phyloP scores from a whole-genome alignment of 2,797 vertebrate species.

The Sebastes flavidus region DNA sequence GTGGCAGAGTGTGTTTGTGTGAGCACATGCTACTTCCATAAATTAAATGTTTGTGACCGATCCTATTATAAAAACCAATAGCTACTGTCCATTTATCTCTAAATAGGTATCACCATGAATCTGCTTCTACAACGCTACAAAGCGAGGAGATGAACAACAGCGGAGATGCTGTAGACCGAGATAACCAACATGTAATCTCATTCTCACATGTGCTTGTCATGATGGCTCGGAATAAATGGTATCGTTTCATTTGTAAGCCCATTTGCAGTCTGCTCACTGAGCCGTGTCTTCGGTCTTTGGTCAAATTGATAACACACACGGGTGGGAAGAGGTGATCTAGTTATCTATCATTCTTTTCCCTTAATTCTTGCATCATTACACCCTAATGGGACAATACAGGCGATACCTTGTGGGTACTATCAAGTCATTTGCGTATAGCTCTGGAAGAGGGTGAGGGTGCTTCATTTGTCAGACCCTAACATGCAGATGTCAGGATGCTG shows the following conservation, averaged over 20 bases:
- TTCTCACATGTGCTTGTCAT: conserved; percentile 10
- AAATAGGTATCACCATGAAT: not conserved
- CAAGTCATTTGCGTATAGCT: conserved; percentile 60
- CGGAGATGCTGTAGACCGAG: not conserved
- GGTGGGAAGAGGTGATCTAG: conserved; percentile 33
- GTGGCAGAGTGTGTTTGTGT: not conserved
- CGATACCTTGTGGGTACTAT: conserved; percentile 66
- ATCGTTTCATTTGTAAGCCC: conserved; percentile 1
- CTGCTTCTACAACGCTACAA: not conserved
- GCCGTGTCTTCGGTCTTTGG: not conserved
- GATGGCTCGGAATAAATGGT: not conserved
- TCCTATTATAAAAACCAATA: not conserved
- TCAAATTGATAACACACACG: conserved; percentile 18
- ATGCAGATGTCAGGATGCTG: conserved; percentile 63
- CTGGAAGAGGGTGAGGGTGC: conserved; percentile 43
- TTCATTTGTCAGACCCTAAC: conserved; percentile 73
- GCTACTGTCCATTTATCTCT: not conserved
- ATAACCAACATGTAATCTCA: conserved; percentile 25
- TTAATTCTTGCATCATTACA: conserved; percentile 67
- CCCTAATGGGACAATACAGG: conserved; percentile 65
- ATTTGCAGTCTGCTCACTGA: conserved; percentile 1
- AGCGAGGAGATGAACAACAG: not conserved
- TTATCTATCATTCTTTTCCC: conserved; percentile 59
- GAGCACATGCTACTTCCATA: not conserved
- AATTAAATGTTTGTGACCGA: conserved; percentile 4